phyloP scores from a whole-genome alignment of 2,113 vertebrate species.

The Burhinus oedicnemus region DNA sequence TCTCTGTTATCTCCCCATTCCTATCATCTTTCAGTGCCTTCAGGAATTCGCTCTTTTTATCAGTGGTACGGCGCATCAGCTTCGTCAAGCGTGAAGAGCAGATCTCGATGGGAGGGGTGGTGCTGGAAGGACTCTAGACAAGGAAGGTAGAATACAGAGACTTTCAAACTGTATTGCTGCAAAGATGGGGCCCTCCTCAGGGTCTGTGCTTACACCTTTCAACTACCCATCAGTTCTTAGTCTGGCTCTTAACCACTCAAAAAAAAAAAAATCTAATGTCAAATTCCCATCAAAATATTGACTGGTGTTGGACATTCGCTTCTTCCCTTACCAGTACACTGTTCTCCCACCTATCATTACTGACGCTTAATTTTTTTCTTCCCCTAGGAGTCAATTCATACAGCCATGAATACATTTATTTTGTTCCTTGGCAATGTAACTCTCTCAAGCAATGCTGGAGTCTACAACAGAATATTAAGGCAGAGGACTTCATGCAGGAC shows the following conservation, averaged over 20 bases:
- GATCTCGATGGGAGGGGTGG: constrained; percentile 95
- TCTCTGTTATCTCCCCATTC: constrained; percentile 89
- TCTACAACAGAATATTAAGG: neutral
- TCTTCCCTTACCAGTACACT: neutral
- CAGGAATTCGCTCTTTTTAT: constrained; percentile 96
- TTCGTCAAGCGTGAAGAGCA: constrained; percentile 90
- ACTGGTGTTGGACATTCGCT: neutral
- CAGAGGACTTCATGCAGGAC: neutral
- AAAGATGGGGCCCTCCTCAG: neutral
- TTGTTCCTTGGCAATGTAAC: neutral
- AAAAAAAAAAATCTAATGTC: neutral
- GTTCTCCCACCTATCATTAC: neutral
- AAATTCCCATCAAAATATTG: neutral
- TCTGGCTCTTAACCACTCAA: neutral
- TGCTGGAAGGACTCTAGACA: constrained; percentile 90
- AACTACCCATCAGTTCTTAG: neutral
- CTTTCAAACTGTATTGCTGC: neutral
- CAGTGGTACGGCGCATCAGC: constrained; percentile 92
- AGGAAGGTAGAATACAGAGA: neutral
- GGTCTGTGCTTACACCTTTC: neutral
- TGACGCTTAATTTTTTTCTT: neutral
- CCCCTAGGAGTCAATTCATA: neutral
- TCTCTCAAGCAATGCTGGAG: neutral
- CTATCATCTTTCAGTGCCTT: constrained; percentile 93
- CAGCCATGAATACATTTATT: neutral